These are phyloP conservation scores for Acrocephalus arundinaceus DNA, from an alignment of 2,113 vertebrate species.

Conservation along the genomic window DNA sequence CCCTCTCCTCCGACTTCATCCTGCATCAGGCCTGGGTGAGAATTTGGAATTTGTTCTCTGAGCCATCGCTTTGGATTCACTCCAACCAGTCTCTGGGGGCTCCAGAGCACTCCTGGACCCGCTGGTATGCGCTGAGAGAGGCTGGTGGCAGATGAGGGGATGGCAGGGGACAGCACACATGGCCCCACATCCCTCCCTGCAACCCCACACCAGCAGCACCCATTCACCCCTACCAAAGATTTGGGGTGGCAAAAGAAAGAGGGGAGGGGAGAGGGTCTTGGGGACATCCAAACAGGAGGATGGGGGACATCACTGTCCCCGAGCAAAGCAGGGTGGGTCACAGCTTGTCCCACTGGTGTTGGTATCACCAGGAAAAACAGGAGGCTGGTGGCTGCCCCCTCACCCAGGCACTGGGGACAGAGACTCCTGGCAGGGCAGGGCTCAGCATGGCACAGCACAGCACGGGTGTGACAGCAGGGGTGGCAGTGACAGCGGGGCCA, in stretches of 20 bases:
- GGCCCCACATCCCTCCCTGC: no score
- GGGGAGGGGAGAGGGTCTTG: background rate
- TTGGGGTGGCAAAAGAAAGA: background rate
- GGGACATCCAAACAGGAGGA: background rate
- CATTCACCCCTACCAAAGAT: fast-evolving
- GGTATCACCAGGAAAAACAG: fast-evolving
- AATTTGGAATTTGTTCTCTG: background rate
- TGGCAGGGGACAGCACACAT: fast-evolving
- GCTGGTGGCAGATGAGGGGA: background rate
- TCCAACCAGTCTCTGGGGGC: no score
- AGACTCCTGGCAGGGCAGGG: background rate
- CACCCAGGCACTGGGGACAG: fast-evolving
- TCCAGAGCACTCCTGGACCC: fast-evolving
- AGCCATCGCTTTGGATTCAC: background rate
- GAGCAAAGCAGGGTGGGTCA: fast-evolving
- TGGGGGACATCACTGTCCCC: background rate
- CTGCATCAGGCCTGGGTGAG: background rate
- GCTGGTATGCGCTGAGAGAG: background rate
- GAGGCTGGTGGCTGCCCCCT: no score
- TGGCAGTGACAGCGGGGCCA: background rate
- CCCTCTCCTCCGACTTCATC: background rate
- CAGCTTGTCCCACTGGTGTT: fast-evolving
- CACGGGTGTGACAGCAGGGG: background rate
- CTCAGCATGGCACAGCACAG: background rate
- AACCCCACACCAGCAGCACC: background rate